Evolutionary conservation across 2,113 vertebrate species (phyloP).

Genomic region (Caloenas nicobarica): DNA sequence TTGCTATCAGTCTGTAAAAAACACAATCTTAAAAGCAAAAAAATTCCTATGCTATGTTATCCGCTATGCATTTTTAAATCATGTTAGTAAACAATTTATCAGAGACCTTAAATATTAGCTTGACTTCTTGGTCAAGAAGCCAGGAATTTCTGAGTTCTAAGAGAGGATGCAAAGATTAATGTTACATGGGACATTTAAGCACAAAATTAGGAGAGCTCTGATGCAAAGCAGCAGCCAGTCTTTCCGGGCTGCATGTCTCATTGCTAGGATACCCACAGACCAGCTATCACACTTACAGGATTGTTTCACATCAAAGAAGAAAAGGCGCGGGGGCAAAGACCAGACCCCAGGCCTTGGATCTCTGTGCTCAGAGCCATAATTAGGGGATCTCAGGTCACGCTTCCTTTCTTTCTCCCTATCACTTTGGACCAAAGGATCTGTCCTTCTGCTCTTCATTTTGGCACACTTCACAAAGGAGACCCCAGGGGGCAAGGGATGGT

Average conservation of each 20-base stretch:
- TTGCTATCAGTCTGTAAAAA: neutral
- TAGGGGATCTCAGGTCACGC: conserved; percentile 28
- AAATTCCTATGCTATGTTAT: neutral
- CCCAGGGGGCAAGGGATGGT: conserved; percentile 33
- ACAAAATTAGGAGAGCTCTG: neutral
- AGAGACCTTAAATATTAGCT: neutral
- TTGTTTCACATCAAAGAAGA: conserved; percentile 23
- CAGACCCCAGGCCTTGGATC: neutral
- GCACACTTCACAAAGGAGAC: conserved; percentile 51
- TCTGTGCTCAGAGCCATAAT: conserved; percentile 20
- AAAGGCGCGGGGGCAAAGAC: neutral
- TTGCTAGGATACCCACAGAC: conserved; percentile 5
- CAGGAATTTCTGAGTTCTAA: neutral
- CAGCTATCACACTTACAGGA: neutral
- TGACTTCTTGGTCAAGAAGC: neutral
- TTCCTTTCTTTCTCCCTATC: conserved; percentile 19
- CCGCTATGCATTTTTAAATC: neutral
- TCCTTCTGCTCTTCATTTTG: conserved; percentile 51
- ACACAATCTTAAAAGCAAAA: neutral
- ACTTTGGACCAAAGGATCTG: conserved; percentile 59
- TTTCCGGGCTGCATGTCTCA: neutral
- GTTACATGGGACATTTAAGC: neutral
- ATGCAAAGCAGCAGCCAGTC: neutral
- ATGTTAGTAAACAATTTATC: neutral
- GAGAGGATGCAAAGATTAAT: neutral